Conservation (phyloP, 2,888 invertebrate species). For the Idaea dimidiata region DNA sequence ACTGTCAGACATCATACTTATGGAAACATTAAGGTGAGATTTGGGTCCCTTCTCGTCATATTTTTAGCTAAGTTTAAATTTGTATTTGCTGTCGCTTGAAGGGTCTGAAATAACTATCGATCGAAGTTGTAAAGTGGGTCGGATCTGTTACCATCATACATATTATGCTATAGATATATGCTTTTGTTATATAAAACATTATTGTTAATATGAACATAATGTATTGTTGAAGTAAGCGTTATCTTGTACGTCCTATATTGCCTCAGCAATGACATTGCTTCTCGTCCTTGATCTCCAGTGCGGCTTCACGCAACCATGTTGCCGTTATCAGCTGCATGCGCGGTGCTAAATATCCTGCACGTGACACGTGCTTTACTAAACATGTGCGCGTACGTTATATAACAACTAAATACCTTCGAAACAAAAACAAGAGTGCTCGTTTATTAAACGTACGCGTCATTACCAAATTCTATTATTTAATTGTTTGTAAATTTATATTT, state of each 20-base stretch:
- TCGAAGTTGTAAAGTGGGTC: background rate
- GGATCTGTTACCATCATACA: background rate
- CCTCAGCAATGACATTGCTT: constrained; percentile 53
- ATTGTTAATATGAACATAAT: constrained; percentile 9
- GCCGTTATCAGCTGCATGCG: constrained; percentile 71
- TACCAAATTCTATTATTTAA: background rate
- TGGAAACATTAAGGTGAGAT: constrained; percentile 85
- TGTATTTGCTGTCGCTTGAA: background rate
- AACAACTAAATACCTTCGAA: constrained; percentile 20
- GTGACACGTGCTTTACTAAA: constrained; percentile 52
- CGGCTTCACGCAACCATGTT: constrained; percentile 48
- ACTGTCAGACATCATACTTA: constrained; percentile 85
- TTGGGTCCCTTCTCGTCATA: constrained; percentile 50
- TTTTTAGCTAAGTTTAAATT: constrained; percentile 38
- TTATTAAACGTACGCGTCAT: constrained; percentile 9
- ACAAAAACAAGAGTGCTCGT: constrained; percentile 14
- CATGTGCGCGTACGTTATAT: constrained; percentile 33
- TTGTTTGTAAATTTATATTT: background rate
- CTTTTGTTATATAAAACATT: background rate
- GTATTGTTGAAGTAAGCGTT: constrained; percentile 36
- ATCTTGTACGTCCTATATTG: constrained; percentile 51
- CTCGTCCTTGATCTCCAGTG: constrained; percentile 65
- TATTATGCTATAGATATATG: background rate
- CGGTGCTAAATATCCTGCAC: constrained; percentile 68
- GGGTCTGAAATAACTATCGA: background rate